Percentiles rank a stretch among this genome's conserved stretches.
Conservation (phyloP, 2,797 vertebrate genomes). For the Semaprochilodus insignis region DNA sequence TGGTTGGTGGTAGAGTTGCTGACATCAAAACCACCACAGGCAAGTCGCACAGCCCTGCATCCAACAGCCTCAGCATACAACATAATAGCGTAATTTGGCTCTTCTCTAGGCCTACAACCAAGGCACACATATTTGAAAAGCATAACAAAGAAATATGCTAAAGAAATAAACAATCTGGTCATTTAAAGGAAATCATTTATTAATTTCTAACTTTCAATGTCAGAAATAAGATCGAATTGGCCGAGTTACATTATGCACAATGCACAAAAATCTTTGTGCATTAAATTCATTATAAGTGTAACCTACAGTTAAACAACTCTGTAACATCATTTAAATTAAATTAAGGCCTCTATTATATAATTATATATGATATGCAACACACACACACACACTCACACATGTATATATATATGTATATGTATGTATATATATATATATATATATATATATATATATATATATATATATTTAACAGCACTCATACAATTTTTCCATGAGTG, state of each 20-base stretch:
- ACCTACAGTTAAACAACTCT: neutral
- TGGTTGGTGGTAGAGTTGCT: neutral
- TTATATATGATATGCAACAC: no score
- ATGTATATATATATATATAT: no score
- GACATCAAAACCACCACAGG: neutral
- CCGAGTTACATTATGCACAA: neutral
- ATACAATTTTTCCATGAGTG: no score
- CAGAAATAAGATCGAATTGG: neutral
- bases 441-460: no score
- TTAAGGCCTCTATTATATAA: no score
- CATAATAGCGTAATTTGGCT: neutral
- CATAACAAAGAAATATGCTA: neutral
- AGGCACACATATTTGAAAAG: neutral
- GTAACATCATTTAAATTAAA: neutral
- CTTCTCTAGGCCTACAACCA: neutral
- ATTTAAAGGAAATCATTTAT: neutral
- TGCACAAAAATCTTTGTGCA: neutral
- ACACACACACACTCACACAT: no score
- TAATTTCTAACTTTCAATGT: neutral
- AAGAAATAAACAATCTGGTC: neutral
- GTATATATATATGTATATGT: no score
- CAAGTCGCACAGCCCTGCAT: conserved; percentile 5
- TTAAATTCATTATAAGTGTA: neutral
- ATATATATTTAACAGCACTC: no score
- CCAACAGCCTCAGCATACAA: neutral